Conservation (phyloP, 2,113 vertebrate species). For the Vulpes lagopus region DNA sequence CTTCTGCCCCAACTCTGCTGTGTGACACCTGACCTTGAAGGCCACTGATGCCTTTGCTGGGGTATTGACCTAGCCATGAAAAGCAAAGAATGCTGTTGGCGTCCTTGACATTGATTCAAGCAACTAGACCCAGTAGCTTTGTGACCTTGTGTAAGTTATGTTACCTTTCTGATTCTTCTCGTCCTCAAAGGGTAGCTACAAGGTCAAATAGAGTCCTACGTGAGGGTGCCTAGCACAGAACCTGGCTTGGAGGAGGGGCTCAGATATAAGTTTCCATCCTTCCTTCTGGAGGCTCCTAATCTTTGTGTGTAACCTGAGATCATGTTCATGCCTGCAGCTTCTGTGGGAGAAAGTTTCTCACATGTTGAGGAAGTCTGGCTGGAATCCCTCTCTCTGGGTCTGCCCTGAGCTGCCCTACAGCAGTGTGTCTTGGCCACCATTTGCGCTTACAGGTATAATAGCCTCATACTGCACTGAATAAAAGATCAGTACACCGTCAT, state of each 20-base stretch:
- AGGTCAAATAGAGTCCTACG: neutral
- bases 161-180: slow-evolving; percentile 34
- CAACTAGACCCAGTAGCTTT: neutral
- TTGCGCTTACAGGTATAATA: neutral
- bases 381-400: neutral
- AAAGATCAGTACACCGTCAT: neutral
- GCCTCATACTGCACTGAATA: accelerated
- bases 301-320: slow-evolving; percentile 53
- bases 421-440: neutral
- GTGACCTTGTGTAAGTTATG: slow-evolving; percentile 13
- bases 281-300: slow-evolving; percentile 65
- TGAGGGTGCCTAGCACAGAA: neutral
- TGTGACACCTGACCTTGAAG: neutral
- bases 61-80: neutral
- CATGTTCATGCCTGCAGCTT: neutral
- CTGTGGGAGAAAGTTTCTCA: slow-evolving; percentile 59
- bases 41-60: neutral
- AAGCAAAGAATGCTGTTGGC: neutral
- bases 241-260: neutral
- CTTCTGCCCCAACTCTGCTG: neutral
- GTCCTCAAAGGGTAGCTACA: neutral
- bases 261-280: neutral
- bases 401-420: neutral
- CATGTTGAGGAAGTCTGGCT: neutral
- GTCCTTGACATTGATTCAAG: neutral